phyloP scores from a whole-genome alignment of 1,140 invertebrate genomes.

The Ephestia elutella region DNA sequence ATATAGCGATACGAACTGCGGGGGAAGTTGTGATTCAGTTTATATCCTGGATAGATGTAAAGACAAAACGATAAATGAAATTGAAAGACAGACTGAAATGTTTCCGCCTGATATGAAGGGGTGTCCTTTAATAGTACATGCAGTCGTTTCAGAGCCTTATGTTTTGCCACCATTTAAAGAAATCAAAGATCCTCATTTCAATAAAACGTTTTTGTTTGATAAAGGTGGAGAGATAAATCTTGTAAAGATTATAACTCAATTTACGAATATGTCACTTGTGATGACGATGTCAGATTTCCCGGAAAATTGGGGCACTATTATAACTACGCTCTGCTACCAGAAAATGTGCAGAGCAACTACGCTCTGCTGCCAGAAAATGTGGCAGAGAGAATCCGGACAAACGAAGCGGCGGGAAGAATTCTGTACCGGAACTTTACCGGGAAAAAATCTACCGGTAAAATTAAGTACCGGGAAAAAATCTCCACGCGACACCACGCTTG shows the following conservation, averaged over 20 bases:
- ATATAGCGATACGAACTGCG: constrained; percentile 64
- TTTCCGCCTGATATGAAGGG: constrained; percentile 60
- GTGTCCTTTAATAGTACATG: constrained; percentile 64
- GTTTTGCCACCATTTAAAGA: constrained; percentile 60
- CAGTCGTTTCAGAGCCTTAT: constrained; percentile 66
- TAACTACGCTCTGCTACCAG: too few species aligned
- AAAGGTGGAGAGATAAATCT: constrained; percentile 68
- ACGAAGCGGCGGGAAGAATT: too few species aligned
- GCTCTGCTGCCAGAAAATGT: too few species aligned
- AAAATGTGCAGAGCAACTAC: too few species aligned
- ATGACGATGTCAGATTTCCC: constrained; percentile 51
- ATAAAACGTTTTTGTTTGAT: constrained; percentile 61
- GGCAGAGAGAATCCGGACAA: too few species aligned
- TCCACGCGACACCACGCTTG: too few species aligned
- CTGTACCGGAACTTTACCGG: too few species aligned
- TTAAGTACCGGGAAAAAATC: too few species aligned
- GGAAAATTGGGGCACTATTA: constrained; percentile 67
- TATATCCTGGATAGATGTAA: constrained; percentile 64
- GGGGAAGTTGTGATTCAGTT: constrained; percentile 55
- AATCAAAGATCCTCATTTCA: constrained; percentile 37
- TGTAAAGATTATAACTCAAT: constrained; percentile 63
- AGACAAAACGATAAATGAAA: constrained; percentile 45
- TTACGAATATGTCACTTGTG: constrained; percentile 65
- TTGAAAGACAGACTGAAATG: constrained; percentile 47
- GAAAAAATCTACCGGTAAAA: too few species aligned